A percentile compares a stretch with the other conserved stretches of the same genome.
Conservation (phyloP, 2,888 invertebrate species). For the Drosophila buzzatii region DNA sequence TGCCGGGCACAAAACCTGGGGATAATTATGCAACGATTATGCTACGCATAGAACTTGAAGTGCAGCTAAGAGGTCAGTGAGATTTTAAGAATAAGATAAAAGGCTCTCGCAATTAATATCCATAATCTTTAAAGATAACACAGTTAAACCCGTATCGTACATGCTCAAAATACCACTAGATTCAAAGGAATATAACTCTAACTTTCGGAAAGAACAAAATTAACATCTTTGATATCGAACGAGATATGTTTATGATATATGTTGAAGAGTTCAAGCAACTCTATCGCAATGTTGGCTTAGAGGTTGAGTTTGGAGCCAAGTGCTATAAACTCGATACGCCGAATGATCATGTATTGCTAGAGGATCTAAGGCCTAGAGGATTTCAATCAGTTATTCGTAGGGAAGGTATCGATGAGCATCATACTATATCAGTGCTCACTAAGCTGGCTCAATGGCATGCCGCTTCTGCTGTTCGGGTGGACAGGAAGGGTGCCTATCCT, state of each 20-base stretch:
- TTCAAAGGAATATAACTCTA: constrained; percentile 33
- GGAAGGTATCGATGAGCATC: constrained; percentile 72
- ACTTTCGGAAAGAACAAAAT: constrained; percentile 29
- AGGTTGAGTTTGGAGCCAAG: constrained; percentile 54
- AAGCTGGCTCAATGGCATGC: constrained; percentile 83
- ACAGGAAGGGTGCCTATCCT: constrained; percentile 60
- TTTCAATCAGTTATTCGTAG: constrained; percentile 72
- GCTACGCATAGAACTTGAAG: constrained; percentile 67
- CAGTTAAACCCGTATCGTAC: constrained; percentile 26
- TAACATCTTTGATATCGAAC: constrained; percentile 65
- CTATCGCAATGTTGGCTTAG: constrained; percentile 51
- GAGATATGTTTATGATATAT: constrained; percentile 59
- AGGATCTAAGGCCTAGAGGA: constrained; percentile 69
- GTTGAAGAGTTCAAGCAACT: constrained; percentile 60
- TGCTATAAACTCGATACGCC: constrained; percentile 42
- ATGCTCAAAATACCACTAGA: constrained; percentile 47
- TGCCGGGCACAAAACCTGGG: constrained; percentile 65
- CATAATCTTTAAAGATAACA: constrained; percentile 22
- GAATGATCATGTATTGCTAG: constrained; percentile 63
- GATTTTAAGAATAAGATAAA: neutral
- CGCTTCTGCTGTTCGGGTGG: constrained; percentile 73
- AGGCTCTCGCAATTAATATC: neutral
- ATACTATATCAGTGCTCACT: constrained; percentile 69
- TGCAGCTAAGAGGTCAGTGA: constrained; percentile 64
- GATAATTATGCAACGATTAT: constrained; percentile 80